Evolutionary conservation across 1,140 invertebrate species (phyloP).

Genomic region (Coenobita brevimanus): DNA sequence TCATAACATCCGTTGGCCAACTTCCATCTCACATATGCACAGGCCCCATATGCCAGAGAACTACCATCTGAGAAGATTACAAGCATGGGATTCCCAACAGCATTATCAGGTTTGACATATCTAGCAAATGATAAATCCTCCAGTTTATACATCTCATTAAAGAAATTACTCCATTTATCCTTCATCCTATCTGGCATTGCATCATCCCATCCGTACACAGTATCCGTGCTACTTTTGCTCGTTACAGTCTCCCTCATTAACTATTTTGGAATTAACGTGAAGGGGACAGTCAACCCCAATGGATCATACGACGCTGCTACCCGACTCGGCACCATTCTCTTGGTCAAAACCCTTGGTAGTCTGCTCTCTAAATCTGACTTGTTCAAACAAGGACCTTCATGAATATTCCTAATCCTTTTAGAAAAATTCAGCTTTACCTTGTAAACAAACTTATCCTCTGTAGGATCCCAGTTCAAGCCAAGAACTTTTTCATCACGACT

Average conservation of each 20-base stretch:
- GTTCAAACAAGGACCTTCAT: not conserved
- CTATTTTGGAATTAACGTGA: not conserved
- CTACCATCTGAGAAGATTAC: slow-evolving; percentile 17
- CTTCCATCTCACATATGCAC: slow-evolving; percentile 30
- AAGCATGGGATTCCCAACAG: not conserved
- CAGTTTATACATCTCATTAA: slow-evolving; percentile 17
- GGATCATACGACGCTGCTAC: not conserved
- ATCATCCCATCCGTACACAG: not conserved
- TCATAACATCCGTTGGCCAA: slow-evolving; percentile 12
- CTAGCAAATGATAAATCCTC: not conserved
- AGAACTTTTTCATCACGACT: not conserved
- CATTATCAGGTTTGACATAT: not conserved
- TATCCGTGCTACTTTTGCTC: not conserved
- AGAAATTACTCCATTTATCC: slow-evolving; percentile 10
- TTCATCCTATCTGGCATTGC: not conserved
- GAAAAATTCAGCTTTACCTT: slow-evolving; percentile 31
- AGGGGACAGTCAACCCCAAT: not conserved
- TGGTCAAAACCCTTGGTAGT: not conserved
- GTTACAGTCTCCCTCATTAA: slow-evolving; percentile 23
- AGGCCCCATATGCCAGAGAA: slow-evolving; percentile 19
- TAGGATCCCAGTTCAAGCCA: not conserved
- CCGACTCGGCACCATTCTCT: slow-evolving; percentile 1
- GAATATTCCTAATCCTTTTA: not conserved
- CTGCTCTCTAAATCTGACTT: not conserved
- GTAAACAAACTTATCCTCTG: not conserved